Percentiles rank a stretch among this genome's conserved stretches.
These are phyloP conservation scores for Megaleporinus macrocephalus DNA, from an alignment of 2,113 vertebrate species.

Conservation along the genomic window DNA sequence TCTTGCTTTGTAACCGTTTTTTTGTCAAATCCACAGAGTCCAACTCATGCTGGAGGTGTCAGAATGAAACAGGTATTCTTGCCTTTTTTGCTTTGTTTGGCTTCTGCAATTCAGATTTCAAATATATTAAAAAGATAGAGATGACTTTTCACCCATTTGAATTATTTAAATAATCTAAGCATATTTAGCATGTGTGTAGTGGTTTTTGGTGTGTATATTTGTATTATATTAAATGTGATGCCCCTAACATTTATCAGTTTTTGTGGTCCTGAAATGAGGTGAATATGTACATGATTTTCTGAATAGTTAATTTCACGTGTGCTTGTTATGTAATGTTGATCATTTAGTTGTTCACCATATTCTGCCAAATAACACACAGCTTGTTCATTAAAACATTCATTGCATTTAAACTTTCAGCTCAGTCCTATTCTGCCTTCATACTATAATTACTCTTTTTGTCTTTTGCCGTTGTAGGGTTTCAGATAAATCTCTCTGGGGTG, in stretches of 20 bases:
- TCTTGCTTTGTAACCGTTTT: neutral
- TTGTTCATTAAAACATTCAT: neutral
- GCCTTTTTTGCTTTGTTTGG: neutral
- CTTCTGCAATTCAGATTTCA: neutral
- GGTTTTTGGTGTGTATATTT: neutral
- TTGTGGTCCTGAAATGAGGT: constrained; percentile 14
- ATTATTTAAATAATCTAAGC: neutral
- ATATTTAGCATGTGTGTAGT: neutral
- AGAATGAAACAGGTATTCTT: constrained; percentile 82
- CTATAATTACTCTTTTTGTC: constrained; percentile 13
- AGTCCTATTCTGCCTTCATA: neutral
- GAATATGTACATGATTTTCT: constrained; percentile 7
- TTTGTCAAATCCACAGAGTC: constrained; percentile 66
- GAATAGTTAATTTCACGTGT: constrained; percentile 21
- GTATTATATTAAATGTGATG: neutral
- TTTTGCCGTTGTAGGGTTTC: constrained; percentile 77
- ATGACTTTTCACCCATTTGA: neutral
- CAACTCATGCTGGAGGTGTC: constrained; percentile 85
- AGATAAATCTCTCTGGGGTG: constrained; percentile 81
- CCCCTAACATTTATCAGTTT: neutral
- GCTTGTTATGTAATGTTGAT: neutral
- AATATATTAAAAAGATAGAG: neutral
- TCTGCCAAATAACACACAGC: neutral
- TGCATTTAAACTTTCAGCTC: neutral
- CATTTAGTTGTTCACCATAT: neutral